Percentiles rank a stretch among this genome's conserved stretches.
phyloP scores from a whole-genome alignment of 2,113 vertebrate species.

The Corythaeola cristata region DNA sequence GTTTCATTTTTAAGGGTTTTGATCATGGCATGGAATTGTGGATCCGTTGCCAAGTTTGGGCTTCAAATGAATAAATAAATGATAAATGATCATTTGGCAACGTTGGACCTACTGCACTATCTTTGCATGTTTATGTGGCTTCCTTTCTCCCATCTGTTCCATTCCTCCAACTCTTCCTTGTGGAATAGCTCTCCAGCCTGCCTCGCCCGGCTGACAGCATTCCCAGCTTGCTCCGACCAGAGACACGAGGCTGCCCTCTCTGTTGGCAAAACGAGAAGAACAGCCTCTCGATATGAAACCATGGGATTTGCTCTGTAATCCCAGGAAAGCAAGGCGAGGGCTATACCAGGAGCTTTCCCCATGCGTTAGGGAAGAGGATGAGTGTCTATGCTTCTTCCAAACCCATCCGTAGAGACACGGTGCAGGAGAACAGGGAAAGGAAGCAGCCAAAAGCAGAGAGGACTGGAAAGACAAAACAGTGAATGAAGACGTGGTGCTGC shows the following conservation, averaged over 20 bases:
- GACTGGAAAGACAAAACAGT: not conserved
- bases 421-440: not conserved
- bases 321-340: not conserved
- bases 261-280: not conserved
- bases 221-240: not conserved
- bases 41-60: conserved; percentile 29
- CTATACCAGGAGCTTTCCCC: not conserved
- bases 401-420: accelerated
- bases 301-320: not conserved
- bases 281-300: not conserved
- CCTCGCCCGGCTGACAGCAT: not conserved
- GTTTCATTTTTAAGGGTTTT: conserved; percentile 8
- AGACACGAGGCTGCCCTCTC: accelerated
- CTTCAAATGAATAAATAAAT: conserved; percentile 44
- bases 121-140: not conserved
- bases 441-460: not conserved
- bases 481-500: no score
- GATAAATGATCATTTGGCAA: conserved; percentile 8
- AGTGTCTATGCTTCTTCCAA: not conserved
- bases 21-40: not conserved
- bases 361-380: accelerated
- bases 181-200: not conserved
- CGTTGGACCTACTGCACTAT: not conserved
- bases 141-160: conserved; percentile 38
- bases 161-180: not conserved